Base-by-base conservation (phyloP, 2,797 vertebrate genomes). In the Vireo griseus region DNA sequence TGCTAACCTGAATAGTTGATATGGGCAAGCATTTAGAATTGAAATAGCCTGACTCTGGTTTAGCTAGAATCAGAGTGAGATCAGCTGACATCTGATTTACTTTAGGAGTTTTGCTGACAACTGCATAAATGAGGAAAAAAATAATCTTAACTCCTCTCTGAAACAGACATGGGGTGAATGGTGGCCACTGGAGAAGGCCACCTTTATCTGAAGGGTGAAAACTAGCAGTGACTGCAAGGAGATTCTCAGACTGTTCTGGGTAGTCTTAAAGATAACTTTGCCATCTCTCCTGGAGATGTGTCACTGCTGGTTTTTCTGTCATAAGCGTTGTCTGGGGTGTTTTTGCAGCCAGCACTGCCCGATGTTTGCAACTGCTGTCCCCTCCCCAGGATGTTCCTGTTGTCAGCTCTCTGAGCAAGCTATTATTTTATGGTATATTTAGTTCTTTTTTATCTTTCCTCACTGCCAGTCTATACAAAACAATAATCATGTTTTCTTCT, bases 401-500 rank as follows among this genome's bases (percentile, higher is more conserved):
- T 52, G 45, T 63, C 67, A 47, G 42, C 15, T 93, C 18, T 92
- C 86, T 76, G 42, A 66, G 59, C 44, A 78, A 75, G n/a, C 40
- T 69, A 45, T 69, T 86, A 50, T 93, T 91, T 91, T 94, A 91
- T 83, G 69, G 48, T 88, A 48, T 80, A 86, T 92, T 92, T 94
- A 84, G 69, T 50, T 95, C 7, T 87, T 92, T 86, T 83, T 69
- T 61, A 81, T 90, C 55, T 91, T 90, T 78, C 8, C 45, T 73
- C 42, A 39, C 76, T 79, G 62, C 68, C 79, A 69, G 55, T 95
- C 76, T 91, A 62, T 75, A 22, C 69, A 83, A 55, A 42, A 44
- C 73, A 94, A 59, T 96, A 86, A 96, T 92, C 61, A 48, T 93
- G 62, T 92, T 96, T 95, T 94, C 82, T 88, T 88, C 91, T 84